Evolutionary conservation across 30 jellyfish, hydroid and myxozoan species (phyloP), one percentile per base, ranked within the genome.

Genomic region (Turritopsis dohrnii): DNA sequence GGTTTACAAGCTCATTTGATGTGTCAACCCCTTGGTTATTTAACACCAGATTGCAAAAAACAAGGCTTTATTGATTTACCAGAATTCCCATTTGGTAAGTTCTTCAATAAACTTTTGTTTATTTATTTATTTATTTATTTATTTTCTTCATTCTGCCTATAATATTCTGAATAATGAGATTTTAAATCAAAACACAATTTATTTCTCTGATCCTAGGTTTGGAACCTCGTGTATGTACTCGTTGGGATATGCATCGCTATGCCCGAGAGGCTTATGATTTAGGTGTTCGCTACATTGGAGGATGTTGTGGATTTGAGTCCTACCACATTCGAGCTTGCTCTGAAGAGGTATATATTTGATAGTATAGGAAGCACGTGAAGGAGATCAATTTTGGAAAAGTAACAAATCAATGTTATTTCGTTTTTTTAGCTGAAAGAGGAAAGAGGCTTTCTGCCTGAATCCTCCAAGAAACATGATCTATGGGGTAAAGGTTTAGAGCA

Each of bases 231-330:
- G 82, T 88, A 26, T 83, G 94, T 88, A 94, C 99, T 29, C 90
- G 99, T 25, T 94, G 95, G 94, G 99, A 94, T 73, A 89, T 89
- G 85, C 99, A 89, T 27, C 80, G 79, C 16, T 94, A 88, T 86
- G 99, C 99, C 18, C 95, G 99, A 69, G 96, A 86, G 41, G 99
- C 99, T 16, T 94, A 94, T 75, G 84, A 94, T 27, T 18, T 89
- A 80, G 99, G 99, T n/a, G 88, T 94, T 1, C 94, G 99, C 66
- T 94, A 88, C 87, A 88, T 94, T 85, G 99, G 99, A 29, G 99
- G 99, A 26, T 94, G 99, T 76, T 94, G 99, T 84, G 99, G 99
- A 21, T 86, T 94, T 85, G 96, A 94, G 53, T 91, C 99, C 0
- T 94, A 94, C 85, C 99, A 94, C 92, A 94, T 94, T 28, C 81